A percentile compares a stretch with the other conserved stretches of the same genome.
phyloP scores from a whole-genome alignment of 1,140 invertebrate genomes.

The Cotesia typhae region DNA sequence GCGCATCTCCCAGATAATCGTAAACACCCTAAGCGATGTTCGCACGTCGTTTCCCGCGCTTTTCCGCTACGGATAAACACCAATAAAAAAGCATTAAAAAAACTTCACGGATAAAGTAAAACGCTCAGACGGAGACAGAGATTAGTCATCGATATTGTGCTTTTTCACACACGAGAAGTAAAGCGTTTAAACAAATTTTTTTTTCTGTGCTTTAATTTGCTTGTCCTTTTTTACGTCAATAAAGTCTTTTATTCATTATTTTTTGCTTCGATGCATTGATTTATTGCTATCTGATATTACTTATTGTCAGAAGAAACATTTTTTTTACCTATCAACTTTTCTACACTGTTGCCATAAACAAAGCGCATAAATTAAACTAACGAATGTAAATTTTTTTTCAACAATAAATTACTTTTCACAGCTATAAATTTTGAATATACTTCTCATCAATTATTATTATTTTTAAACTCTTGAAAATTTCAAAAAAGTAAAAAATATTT shows the following conservation, averaged over 20 bases:
- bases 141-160: neutral
- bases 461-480: too few species aligned
- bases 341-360: neutral
- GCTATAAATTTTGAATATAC: too few species aligned
- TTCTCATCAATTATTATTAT: too few species aligned
- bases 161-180: conserved; percentile 1
- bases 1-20: conserved; percentile 18
- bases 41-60: conserved; percentile 14
- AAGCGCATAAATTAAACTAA: conserved; percentile 4
- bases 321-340: neutral
- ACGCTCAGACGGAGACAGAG: neutral
- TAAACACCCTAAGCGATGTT: conserved; percentile 15
- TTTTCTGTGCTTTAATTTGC: neutral
- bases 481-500: too few species aligned
- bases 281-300: neutral
- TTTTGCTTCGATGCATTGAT: neutral
- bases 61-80: neutral
- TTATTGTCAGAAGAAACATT: neutral
- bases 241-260: neutral
- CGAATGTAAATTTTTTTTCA: too few species aligned
- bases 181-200: neutral
- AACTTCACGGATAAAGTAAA: neutral
- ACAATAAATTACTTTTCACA: too few species aligned
- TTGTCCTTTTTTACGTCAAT: too few species aligned
- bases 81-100: conserved; percentile 11